Evolutionary conservation across 2,888 invertebrate species (phyloP), one percentile per base, ranked within the genome.

Genomic region (Noctuana brunneofusca): DNA sequence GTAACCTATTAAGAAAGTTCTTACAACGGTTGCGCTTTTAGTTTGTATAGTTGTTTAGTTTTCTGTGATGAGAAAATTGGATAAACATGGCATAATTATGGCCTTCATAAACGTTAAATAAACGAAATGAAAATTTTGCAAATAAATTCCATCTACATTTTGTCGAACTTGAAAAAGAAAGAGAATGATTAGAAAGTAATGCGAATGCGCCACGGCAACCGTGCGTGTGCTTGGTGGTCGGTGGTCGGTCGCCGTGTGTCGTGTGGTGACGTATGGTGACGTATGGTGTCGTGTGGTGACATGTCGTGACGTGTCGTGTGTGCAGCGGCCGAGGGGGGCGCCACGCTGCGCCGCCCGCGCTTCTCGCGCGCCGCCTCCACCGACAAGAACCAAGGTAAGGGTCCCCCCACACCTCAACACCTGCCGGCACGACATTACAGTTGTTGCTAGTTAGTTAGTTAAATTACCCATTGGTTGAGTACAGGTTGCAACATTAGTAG

Each of bases 311-410:
- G 81, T 80, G 79, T 80, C 79, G 65, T 65, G 65, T 70, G 68
- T 70, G 85, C 82, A 74, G 78, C 73, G 75, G 80, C 71, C 68
- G 89, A 87, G 71, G 70, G 71, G 66, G 89, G 88, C 73, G 71
- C 74, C 65, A 71, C 75, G 80, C 88, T 87, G 83, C 89, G 90
- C 69, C 89, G 91, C 57, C 89, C 91, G 78, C 88, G 91, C 73
- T 91, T 90, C 87, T 90, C 91, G 68, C 89, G 91, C 76, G 90
- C 91, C 76, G 76, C 89, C 80, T 89, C 88, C 86, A 84, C 87
- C 75, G 91, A 91, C 83, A 91, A 91, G 84, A 83, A 83, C 71
- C 86, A 84, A 86, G 90, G 90, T 90, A 81, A 86, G 80, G 65
- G 56, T 64, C 30, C 41, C 22, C 43, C 18, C 2, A 18, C n/a